Base-by-base conservation (phyloP, 2,797 vertebrate genomes). In the Myiotriccus ornatus region DNA sequence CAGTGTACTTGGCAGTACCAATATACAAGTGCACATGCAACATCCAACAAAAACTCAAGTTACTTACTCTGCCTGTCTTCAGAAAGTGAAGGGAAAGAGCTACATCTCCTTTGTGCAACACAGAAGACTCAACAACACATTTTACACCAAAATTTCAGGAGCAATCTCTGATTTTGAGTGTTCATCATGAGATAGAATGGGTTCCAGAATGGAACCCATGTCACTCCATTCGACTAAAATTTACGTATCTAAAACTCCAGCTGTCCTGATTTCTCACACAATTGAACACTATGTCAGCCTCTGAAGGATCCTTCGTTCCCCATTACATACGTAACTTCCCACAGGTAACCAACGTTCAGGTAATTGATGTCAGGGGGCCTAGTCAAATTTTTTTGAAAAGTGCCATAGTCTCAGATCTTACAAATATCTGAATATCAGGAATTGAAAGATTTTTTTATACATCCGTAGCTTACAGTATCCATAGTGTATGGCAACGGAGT, bases 1-100 rank as follows among this genome's bases (percentile, higher is more conserved):
- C n/a, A 62, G 22, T 1, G 4, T 25, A 22, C 18, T 23, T 2
- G 4, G 44, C 1, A 0, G 43, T 47, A 81, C 53, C 1, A 0
- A 84, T 84, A 87, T 23, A 43, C 21, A 84, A 82, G 67, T 14
- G 21, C 47, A 67, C 9, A 20, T 6, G 14, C 7, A 43, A 25
- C 24, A 69, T 3, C 35, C 2, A 8, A 35, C 41, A 73, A 84
- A 91, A 75, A 11, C 16, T 32, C 24, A 50, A 46, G 34, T 64
- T 70, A 84, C 6, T 52, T 59, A 55, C 0, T 35, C 37, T 32
- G 46, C 12, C 7, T 44, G 25, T 17, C 37, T 89, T 85, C 41
- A 59, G 43, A 64, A 85, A 65, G 39, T 0, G 0, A 84, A 87
- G 28, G 28, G 34, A 64, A 89, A 69, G 27, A 28, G 11, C 23